Conservation (phyloP, 2,797 vertebrate species). For the Eremophila alpestris region DNA sequence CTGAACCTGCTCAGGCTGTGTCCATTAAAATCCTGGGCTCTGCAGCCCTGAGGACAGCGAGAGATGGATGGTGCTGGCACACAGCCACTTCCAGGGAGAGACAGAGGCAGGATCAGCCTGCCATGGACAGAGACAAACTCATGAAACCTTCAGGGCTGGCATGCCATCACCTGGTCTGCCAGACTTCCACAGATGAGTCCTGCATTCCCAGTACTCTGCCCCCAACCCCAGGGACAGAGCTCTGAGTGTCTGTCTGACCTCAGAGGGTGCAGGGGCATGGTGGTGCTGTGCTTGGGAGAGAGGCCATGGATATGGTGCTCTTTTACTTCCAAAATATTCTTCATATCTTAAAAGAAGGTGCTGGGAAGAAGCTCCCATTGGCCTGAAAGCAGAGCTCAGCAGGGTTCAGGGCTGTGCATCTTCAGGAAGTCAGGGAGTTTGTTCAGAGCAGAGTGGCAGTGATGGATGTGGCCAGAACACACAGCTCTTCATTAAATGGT, state of each 20-base stretch:
- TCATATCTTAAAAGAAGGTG: not conserved
- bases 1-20: not conserved
- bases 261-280: not conserved
- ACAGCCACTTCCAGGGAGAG: not conserved
- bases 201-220: not conserved
- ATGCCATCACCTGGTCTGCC: not conserved
- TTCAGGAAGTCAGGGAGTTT: not conserved
- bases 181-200: not conserved
- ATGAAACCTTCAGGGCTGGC: not conserved
- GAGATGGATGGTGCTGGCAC: conserved; percentile 14
- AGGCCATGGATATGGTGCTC: not conserved
- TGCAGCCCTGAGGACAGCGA: not conserved
- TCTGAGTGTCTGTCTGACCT: not conserved
- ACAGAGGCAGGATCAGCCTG: not conserved
- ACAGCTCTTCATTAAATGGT: not conserved
- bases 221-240: not conserved
- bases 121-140: not conserved
- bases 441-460: not conserved
- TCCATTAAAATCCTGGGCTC: not conserved
- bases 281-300: not conserved
- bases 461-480: not conserved
- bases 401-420: not conserved
- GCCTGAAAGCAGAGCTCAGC: not conserved
- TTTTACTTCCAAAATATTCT: not conserved
- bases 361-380: not conserved